These are phyloP conservation scores for Prietella phreatophila DNA, from an alignment of 2,113 vertebrate genomes.

Conservation along the genomic window DNA sequence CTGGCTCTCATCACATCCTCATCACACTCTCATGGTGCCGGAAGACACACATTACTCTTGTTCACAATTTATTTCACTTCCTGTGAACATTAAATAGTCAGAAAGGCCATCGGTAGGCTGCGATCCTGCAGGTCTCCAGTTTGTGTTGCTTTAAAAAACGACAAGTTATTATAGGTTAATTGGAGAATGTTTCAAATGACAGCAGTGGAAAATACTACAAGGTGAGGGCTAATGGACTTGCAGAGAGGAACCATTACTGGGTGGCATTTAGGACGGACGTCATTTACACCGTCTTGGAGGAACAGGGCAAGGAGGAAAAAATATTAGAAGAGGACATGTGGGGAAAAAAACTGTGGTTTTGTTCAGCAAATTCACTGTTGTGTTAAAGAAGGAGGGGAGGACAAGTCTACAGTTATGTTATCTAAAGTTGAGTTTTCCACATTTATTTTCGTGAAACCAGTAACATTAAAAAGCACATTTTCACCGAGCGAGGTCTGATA, in stretches of 20 bases:
- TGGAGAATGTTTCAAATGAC: neutral
- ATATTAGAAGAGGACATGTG: neutral
- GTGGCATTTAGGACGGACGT: conserved; percentile 12
- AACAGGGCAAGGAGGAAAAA: neutral
- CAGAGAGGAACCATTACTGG: neutral
- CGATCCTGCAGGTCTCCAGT: neutral
- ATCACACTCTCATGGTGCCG: neutral
- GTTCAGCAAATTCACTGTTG: neutral
- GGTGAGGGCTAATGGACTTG: neutral
- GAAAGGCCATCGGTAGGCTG: neutral
- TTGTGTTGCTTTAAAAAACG: neutral
- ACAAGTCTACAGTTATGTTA: neutral
- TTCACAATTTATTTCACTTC: conserved; percentile 31
- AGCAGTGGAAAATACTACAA: neutral
- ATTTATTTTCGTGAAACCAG: neutral
- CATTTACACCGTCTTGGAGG: neutral
- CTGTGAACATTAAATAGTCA: conserved; percentile 3
- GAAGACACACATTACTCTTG: conserved; percentile 17
- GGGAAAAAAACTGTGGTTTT: neutral
- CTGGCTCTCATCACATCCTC: conserved; percentile 33
- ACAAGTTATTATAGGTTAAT: conserved; percentile 4
- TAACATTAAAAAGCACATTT: neutral
- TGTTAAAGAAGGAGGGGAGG: neutral
- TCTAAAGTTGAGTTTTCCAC: neutral
- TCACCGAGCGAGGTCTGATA: neutral